phyloP scores from a whole-genome alignment of 2,113 vertebrate genomes.

The Oryzias javanicus region DNA sequence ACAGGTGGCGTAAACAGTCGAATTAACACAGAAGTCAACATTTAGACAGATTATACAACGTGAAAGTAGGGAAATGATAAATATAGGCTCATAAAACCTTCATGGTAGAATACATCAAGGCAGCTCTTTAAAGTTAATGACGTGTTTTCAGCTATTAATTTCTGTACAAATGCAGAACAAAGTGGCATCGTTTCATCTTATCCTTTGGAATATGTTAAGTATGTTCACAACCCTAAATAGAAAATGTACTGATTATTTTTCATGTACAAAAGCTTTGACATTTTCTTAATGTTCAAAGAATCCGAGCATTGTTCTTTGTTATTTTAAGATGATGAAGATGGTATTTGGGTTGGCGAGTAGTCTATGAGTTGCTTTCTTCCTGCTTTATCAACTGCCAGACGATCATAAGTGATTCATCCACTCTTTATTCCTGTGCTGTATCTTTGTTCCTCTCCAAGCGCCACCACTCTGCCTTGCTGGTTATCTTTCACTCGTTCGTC shows the following conservation, averaged over 20 bases:
- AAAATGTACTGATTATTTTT: background rate
- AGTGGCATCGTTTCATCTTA: background rate
- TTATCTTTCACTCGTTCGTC: too few relatives aligned
- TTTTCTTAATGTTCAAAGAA: constrained; percentile 25
- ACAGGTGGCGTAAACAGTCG: background rate
- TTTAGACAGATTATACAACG: background rate
- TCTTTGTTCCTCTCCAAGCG: background rate
- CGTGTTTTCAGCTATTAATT: background rate
- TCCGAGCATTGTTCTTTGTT: constrained; percentile 14
- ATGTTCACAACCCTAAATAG: background rate
- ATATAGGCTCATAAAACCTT: background rate
- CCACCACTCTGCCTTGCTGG: background rate
- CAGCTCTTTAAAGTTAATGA: background rate
- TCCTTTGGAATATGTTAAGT: background rate
- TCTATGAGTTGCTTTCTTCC: constrained; percentile 6
- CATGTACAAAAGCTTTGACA: constrained; percentile 1
- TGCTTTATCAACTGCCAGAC: background rate
- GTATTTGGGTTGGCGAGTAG: background rate
- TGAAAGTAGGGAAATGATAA: background rate
- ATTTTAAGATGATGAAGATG: constrained; percentile 5
- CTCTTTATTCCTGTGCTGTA: background rate
- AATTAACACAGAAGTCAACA: background rate
- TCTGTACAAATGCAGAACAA: background rate
- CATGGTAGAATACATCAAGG: background rate
- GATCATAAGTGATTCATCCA: background rate